A percentile compares a stretch with the other conserved stretches of the same genome.
These are phyloP conservation scores for Staurois parvus DNA, from an alignment of 2,797 vertebrate species.

Conservation along the genomic window DNA sequence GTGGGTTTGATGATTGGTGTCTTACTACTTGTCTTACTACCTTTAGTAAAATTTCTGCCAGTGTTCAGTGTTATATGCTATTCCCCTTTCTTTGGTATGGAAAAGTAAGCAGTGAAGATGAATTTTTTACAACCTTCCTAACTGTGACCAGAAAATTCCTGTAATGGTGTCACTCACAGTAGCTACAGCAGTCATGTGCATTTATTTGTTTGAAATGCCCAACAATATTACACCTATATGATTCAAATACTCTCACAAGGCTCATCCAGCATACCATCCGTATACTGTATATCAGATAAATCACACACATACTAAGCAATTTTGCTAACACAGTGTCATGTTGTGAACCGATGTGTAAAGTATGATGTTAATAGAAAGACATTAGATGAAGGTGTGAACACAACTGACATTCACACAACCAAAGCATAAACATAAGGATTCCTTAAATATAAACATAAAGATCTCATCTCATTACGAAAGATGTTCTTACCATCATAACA, in stretches of 20 bases:
- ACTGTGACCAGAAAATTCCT: neutral
- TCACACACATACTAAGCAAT: neutral
- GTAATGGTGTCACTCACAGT: neutral
- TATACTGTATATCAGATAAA: neutral
- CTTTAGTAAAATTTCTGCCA: too few species aligned
- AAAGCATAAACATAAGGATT: conserved; percentile 6
- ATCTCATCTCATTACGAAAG: neutral
- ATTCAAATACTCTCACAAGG: neutral
- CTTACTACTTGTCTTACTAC: too few species aligned
- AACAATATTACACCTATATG: neutral
- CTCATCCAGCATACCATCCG: neutral
- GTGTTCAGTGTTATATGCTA: too few species aligned
- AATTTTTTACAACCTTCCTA: too few species aligned
- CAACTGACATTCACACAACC: conserved; percentile 28
- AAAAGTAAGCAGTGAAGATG: too few species aligned
- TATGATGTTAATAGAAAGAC: conserved; percentile 7
- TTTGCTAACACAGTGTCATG: neutral
- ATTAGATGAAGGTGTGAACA: conserved; percentile 34
- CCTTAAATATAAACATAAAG: neutral
- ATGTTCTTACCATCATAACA: neutral
- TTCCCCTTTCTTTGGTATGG: too few species aligned
- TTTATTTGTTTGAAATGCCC: neutral
- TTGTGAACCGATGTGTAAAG: neutral
- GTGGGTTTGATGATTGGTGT: too few species aligned
- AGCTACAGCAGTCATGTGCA: neutral